These are phyloP conservation scores for Mastomys natalensis DNA, from an alignment of 2,113 vertebrate species.

Conservation along the genomic window DNA sequence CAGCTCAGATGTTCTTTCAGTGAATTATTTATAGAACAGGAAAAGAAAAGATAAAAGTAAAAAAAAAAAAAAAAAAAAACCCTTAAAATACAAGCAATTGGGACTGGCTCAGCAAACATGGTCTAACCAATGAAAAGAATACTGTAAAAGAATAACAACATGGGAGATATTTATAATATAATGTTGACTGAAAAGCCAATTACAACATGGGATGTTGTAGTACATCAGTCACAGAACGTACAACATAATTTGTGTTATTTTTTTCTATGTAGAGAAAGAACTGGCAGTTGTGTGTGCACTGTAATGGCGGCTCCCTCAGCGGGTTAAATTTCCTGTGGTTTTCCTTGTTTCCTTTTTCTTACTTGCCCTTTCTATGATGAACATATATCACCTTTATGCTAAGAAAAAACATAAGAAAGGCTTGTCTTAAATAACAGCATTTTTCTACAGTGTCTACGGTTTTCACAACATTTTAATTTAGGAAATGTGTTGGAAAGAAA, in stretches of 20 bases:
- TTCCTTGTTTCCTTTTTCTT: constrained; percentile 24
- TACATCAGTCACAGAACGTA: neutral
- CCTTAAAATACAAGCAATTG: neutral
- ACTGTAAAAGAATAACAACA: neutral
- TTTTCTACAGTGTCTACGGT: neutral
- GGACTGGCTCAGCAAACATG: neutral
- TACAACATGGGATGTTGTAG: neutral
- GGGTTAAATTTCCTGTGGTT: neutral
- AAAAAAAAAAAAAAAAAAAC: constrained; percentile 56
- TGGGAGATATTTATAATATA: neutral
- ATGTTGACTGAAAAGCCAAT: neutral
- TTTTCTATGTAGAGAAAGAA: neutral
- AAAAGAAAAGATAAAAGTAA: constrained; percentile 45
- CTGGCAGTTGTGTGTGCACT: neutral
- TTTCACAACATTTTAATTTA: constrained; percentile 23
- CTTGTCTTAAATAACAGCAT: constrained; percentile 53
- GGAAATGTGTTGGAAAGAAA: constrained; percentile 48
- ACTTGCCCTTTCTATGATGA: constrained; percentile 24
- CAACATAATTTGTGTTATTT: neutral
- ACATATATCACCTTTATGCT: constrained; percentile 47
- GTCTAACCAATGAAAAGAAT: neutral
- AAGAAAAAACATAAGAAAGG: constrained; percentile 59
- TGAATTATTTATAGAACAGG: constrained; percentile 56
- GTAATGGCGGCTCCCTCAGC: neutral
- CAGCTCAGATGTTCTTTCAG: constrained; percentile 45